phyloP scores from a whole-genome alignment of 2,113 vertebrate species.

The Ailurus styani region DNA sequence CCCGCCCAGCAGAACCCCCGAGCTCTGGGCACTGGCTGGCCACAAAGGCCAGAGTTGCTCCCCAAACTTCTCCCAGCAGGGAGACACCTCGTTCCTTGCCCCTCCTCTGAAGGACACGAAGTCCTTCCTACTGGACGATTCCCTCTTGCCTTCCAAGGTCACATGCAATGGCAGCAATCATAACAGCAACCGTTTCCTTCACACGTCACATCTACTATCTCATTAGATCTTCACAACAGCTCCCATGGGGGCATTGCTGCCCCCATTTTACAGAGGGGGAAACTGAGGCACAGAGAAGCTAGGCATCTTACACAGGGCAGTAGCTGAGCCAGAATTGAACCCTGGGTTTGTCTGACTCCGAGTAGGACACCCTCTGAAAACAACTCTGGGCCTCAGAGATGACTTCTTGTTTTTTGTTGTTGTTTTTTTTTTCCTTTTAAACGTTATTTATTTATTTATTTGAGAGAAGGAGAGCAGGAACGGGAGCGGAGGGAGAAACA shows the following conservation, averaged over 20 bases:
- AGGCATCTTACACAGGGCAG: background rate
- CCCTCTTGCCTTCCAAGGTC: background rate
- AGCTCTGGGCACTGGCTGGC: background rate
- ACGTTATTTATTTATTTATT: too few species aligned
- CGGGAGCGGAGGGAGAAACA: too few species aligned
- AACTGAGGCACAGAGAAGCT: background rate
- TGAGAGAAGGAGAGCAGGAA: too few species aligned
- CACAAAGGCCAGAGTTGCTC: background rate
- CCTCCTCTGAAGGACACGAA: background rate
- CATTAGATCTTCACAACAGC: background rate
- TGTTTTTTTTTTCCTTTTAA: too few species aligned
- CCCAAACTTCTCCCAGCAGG: background rate
- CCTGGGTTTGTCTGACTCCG: background rate
- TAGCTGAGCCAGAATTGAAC: background rate
- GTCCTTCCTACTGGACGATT: background rate
- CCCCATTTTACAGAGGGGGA: background rate
- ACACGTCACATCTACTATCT: background rate
- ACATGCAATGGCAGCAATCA: too few species aligned
- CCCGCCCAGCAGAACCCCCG: background rate
- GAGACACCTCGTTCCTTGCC: background rate
- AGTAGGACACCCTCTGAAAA: background rate
- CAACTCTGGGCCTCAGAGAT: background rate
- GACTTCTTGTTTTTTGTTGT: background rate
- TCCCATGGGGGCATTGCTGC: background rate
- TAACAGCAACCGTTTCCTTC: rapidly evolving